Evolutionary conservation across 2,888 invertebrate genomes (phyloP), one percentile per base, ranked within the genome.

Genomic region (Stenodera caucasica): DNA sequence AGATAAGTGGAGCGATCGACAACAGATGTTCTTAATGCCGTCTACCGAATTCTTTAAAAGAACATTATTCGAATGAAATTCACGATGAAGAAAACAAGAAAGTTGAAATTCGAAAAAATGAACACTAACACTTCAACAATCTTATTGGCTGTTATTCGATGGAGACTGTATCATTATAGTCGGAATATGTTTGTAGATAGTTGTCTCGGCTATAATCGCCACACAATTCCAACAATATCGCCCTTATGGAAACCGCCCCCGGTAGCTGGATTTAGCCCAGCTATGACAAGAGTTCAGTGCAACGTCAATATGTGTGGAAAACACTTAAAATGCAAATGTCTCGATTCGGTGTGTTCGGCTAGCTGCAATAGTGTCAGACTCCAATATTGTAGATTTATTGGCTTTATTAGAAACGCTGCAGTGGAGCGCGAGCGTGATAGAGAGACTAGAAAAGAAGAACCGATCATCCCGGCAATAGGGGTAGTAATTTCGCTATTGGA

Each of bases 251-350:
- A 67, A 67, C 63, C 64, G 57, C 56, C 29, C 18, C 40, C 40
- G 9, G 40, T 40, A 18, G 40, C 21, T 53, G 68, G 58, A 67
- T 67, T 67, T 65, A 59, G 56, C 61, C 59, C 53, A 59, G 60
- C 58, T 49, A 58, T 61, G 64, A 66, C 64, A 61, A 60, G 63
- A 65, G 67, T 64, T 69, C 67, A 66, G 71, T 68, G 66, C 65
- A 63, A 72, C 71, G 72, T 71, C 75, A 73, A 73, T 76, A 76
- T 74, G 75, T 72, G 73, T 74, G 70, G 76, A 77, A 79, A 79
- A 78, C 78, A 78, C 78, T 79, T 78, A 78, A 79, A 78, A 79
- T 79, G 79, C 77, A 79, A 78, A 78, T 78, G 74, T 75, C 72
- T 75, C 76, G 69, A 74, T 76, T 73, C 74, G 68, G 68, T 58